A percentile compares a stretch with the other conserved stretches of the same genome.
Evolutionary conservation across 2,888 invertebrate species (phyloP).

Genomic region (Sphaerolaimus hirsutus): DNA sequence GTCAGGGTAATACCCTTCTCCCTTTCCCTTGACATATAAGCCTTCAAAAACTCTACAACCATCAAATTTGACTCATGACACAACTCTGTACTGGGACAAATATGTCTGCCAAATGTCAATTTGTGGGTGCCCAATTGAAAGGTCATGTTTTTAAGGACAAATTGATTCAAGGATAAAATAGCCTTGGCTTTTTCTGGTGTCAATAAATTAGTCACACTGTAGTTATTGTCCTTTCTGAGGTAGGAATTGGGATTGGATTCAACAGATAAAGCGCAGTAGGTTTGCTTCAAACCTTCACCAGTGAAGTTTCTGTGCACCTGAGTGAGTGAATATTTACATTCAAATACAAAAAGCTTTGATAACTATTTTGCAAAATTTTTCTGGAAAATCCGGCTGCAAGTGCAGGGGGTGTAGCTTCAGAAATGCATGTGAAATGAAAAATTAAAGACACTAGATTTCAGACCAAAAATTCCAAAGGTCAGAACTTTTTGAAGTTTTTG

Average conservation of each 20-base stretch:
- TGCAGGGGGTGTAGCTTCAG: too few relatives aligned
- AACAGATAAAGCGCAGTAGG: conserved; percentile 1
- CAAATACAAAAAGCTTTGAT: too few relatives aligned
- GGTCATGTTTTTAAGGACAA: conserved; percentile 19
- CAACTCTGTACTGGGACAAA: conserved; percentile 15
- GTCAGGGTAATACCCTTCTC: conserved; percentile 16
- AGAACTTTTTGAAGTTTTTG: too few relatives aligned
- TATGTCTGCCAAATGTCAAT: conserved; percentile 16
- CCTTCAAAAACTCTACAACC: neutral
- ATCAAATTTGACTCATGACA: conserved; percentile 10
- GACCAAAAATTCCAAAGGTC: too few relatives aligned
- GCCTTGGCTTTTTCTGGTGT: too few relatives aligned
- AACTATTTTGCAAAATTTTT: too few relatives aligned
- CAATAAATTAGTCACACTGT: too few relatives aligned
- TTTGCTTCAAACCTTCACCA: conserved; percentile 14
- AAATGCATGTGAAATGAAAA: too few relatives aligned
- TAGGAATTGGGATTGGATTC: neutral
- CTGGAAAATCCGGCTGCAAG: too few relatives aligned
- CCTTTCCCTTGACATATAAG: neutral
- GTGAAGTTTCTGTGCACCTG: conserved; percentile 19
- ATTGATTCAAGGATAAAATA: conserved; percentile 13
- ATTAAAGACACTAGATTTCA: too few relatives aligned
- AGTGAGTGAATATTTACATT: neutral
- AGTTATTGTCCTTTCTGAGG: too few relatives aligned
- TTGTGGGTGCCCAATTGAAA: conserved; percentile 11